A percentile compares a stretch with the other conserved stretches of the same genome.
Evolutionary conservation across 2,888 invertebrate genomes (phyloP).

Genomic region (Dione vanillae): DNA sequence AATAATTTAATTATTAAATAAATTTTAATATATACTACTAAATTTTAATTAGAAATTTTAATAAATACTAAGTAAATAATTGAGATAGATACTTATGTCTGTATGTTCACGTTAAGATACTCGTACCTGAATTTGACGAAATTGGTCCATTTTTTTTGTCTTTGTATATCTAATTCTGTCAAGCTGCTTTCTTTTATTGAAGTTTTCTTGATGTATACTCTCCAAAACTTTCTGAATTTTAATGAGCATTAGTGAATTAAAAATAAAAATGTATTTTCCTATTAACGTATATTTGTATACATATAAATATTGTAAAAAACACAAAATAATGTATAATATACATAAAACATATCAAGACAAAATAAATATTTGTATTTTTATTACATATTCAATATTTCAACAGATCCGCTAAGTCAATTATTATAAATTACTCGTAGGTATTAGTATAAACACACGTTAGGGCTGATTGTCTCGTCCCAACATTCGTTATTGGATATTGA

Average conservation of each 20-base stretch:
- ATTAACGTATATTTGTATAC: too few species aligned
- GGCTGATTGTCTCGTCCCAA: background rate
- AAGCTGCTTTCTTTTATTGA: constrained; percentile 85
- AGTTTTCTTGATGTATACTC: constrained; percentile 85
- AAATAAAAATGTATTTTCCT: too few species aligned
- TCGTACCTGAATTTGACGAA: constrained; percentile 83
- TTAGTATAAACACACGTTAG: constrained; percentile 10
- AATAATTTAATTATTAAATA: too few species aligned
- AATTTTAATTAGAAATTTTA: too few species aligned
- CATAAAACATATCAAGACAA: background rate
- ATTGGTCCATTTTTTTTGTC: constrained; percentile 84
- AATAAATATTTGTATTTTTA: background rate
- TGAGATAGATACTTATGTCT: too few species aligned
- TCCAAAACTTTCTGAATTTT: constrained; percentile 83
- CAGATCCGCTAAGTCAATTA: background rate
- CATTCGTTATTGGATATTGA: background rate
- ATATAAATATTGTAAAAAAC: too few species aligned
- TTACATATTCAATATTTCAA: background rate
- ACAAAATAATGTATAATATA: background rate
- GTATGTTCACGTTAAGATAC: background rate
- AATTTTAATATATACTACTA: too few species aligned
- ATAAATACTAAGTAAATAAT: too few species aligned
- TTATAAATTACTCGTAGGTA: background rate
- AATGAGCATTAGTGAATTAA: background rate
- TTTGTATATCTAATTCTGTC: constrained; percentile 85